Base-by-base conservation (phyloP, 2,113 vertebrate genomes). In the Candoia aspera region DNA sequence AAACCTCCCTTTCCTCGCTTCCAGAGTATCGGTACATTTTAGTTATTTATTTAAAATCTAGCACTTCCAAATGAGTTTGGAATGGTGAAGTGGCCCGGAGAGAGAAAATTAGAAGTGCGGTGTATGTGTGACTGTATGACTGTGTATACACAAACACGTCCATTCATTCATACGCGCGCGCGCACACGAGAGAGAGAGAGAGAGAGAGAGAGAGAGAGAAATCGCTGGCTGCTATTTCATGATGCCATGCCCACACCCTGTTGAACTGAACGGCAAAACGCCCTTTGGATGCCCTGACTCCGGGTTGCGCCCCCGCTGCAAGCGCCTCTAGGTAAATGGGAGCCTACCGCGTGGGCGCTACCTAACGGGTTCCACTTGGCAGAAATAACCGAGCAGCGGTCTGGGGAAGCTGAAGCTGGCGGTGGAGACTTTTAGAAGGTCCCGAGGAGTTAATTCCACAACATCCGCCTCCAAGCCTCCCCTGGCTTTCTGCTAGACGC, bases 31-130 rank as follows among this genome's bases (percentile, higher is more conserved):
- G 29, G 90, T 3, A 29, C 88, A 93, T 79, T 90, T 91, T 46
- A 91, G 92, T 86, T 46, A 13, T 93, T 95, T 94, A 58, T 84
- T 89, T 42, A 54, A 84, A 42, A n/a, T 2, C 1, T 2, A 17
- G 73, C 4, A 13, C 11, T 53, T 88, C 87, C 89, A 1, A 79
- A 68, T 19, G 57, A 53, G 13, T 62, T 55, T 19, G 29, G 46
- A 33, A 8, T 2, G 53, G 37, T 29, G 49, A 42, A 73, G 21
- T 12, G 21, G 42, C 46, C 88, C 26, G 29, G 49, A 55, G 60
- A n/a, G 73, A 42, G 17, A 79, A 79, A 79, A 79, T 37, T 79
- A 58, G 9, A 19, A 49, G 17, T 49, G 33, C 21, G 53, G 26
- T 1, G 33, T 11, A 15, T 2, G 26, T 5, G 26, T 6, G 23